Evolutionary conservation across 2,888 invertebrate genomes (phyloP).

Genomic region (Drosophila sordidula): DNA sequence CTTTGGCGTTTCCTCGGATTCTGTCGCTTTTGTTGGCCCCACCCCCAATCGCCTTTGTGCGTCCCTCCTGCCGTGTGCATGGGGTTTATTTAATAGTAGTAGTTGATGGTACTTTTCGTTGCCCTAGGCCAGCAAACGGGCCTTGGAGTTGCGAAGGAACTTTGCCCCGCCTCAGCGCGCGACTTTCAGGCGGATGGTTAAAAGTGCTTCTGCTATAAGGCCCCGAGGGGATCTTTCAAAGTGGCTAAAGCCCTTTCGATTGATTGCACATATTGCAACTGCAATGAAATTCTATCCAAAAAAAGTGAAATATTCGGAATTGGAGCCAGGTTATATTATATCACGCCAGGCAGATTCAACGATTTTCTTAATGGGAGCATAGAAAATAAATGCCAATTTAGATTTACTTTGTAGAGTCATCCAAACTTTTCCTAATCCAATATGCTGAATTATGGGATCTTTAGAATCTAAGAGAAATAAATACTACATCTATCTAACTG

Average conservation of each 20-base stretch:
- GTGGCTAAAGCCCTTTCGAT: constrained; percentile 15
- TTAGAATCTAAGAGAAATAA: too few relatives aligned
- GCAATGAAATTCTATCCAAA: constrained; percentile 22
- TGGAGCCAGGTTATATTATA: too few relatives aligned
- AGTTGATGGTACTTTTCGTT: constrained; percentile 44
- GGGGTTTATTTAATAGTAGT: constrained; percentile 46
- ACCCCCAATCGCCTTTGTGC: constrained; percentile 6
- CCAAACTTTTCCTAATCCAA: too few relatives aligned
- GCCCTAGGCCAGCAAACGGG: constrained; percentile 35
- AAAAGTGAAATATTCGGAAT: background rate
- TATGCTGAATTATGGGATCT: too few relatives aligned
- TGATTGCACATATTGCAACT: constrained; percentile 21
- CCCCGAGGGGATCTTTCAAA: constrained; percentile 17
- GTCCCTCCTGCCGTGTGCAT: constrained; percentile 3
- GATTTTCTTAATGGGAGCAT: background rate
- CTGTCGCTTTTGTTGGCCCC: constrained; percentile 11
- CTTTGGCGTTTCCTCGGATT: constrained; percentile 41
- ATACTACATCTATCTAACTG: too few relatives aligned
- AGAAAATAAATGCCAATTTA: background rate
- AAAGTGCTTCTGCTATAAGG: constrained; percentile 31
- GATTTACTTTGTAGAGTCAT: too few relatives aligned
- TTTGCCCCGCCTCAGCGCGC: constrained; percentile 20
- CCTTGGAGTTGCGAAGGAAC: constrained; percentile 19
- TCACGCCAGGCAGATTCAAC: too few relatives aligned
- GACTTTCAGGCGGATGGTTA: constrained; percentile 35